Evolutionary conservation across 2,113 vertebrate species (phyloP).

Genomic region (Tretioscincus oriximinensis): DNA sequence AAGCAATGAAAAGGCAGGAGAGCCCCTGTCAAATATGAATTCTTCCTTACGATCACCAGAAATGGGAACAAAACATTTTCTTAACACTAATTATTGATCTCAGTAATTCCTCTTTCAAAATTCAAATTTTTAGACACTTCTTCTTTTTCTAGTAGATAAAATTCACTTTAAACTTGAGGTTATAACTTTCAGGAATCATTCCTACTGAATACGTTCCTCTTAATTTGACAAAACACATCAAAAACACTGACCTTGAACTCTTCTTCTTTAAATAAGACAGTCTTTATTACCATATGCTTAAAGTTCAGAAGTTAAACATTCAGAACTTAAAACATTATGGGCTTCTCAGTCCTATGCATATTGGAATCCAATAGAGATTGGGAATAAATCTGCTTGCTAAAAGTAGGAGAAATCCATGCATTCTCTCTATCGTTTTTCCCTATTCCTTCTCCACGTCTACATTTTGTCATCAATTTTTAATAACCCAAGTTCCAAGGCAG

Average conservation of each 20-base stretch:
- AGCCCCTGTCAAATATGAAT: constrained; percentile 16
- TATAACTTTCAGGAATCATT: constrained; percentile 41
- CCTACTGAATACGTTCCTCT: constrained; percentile 14
- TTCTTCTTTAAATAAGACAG: constrained; percentile 23
- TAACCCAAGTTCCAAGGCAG: neutral
- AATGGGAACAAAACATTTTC: constrained; percentile 27
- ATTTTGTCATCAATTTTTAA: neutral
- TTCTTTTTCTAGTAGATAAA: constrained; percentile 25
- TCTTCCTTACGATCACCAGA: constrained; percentile 41
- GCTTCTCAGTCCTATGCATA: neutral
- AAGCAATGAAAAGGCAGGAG: neutral
- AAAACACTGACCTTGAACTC: constrained; percentile 39
- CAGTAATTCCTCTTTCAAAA: constrained; percentile 39
- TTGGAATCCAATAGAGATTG: too few relatives aligned
- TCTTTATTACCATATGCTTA: neutral
- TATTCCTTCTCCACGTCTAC: neutral
- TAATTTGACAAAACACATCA: constrained; percentile 36
- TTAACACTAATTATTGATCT: constrained; percentile 47
- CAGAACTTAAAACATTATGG: constrained; percentile 32
- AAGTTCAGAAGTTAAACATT: neutral
- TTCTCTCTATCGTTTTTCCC: neutral
- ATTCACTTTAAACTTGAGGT: constrained; percentile 30
- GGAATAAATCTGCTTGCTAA: neutral
- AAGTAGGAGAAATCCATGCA: neutral
- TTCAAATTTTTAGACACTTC: constrained; percentile 28